These are phyloP conservation scores for Hemiscyllium ocellatum DNA, from an alignment of 2,113 vertebrate genomes.

Conservation along the genomic window DNA sequence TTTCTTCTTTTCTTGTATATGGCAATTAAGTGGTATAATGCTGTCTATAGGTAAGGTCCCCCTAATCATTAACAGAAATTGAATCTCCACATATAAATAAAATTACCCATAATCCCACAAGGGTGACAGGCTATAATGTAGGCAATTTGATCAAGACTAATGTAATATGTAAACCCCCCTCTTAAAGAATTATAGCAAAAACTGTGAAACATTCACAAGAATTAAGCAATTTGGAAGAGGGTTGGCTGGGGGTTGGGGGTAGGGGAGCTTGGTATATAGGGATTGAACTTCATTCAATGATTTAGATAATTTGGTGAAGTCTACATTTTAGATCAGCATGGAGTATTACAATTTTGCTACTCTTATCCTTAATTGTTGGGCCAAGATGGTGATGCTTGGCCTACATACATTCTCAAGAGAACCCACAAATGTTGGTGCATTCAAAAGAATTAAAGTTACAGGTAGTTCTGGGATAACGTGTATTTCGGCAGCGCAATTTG, in stretches of 20 bases:
- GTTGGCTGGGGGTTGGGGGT: neutral
- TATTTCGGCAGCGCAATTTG: too few species aligned
- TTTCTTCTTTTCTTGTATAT: neutral
- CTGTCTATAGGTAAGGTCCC: neutral
- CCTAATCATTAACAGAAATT: neutral
- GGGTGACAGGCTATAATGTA: neutral
- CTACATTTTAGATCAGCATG: neutral
- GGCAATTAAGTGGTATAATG: neutral
- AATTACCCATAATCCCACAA: neutral
- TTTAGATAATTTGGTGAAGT: neutral
- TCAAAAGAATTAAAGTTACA: neutral
- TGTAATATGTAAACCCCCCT: neutral
- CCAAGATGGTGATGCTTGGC: neutral
- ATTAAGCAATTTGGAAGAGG: neutral
- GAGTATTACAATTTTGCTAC: neutral
- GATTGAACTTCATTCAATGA: neutral
- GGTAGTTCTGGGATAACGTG: too few species aligned
- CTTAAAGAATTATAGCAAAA: neutral
- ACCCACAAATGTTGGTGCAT: neutral
- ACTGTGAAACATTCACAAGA: neutral
- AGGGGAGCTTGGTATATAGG: neutral
- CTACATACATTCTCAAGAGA: neutral
- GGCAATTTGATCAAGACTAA: neutral
- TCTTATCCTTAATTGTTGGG: neutral
- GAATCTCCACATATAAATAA: neutral